Conservation (phyloP, 2,797 vertebrate genomes). For the Urocyon cinereoargenteus region DNA sequence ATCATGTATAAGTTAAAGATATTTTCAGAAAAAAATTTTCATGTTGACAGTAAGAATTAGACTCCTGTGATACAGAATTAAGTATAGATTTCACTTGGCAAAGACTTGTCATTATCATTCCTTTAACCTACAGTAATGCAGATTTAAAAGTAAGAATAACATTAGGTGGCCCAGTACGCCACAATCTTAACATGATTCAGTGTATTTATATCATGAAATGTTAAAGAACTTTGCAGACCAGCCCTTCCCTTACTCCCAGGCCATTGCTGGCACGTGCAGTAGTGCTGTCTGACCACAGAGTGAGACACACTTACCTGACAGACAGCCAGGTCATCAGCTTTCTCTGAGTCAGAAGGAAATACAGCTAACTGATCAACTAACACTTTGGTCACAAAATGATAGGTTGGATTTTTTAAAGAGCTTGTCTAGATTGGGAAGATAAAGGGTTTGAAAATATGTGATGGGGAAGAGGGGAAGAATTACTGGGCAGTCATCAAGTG, state of each 20-base stretch:
- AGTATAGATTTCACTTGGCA: constrained; percentile 36
- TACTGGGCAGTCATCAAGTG: neutral
- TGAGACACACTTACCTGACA: neutral
- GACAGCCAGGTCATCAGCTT: neutral
- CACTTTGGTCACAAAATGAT: constrained; percentile 13
- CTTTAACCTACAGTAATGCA: neutral
- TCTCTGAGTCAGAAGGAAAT: neutral
- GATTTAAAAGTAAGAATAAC: neutral
- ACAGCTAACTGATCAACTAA: neutral
- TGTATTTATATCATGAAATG: neutral
- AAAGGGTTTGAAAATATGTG: neutral
- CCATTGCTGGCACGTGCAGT: neutral
- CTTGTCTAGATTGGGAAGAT: constrained; percentile 31
- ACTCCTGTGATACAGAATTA: constrained; percentile 17
- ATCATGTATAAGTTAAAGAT: constrained; percentile 29
- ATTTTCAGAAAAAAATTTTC: constrained; percentile 48
- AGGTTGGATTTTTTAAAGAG: constrained; percentile 35
- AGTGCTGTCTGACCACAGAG: neutral
- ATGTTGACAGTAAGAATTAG: constrained; percentile 55
- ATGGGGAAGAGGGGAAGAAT: neutral
- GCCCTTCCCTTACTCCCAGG: neutral
- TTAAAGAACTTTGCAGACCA: neutral
- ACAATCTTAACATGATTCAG: neutral
- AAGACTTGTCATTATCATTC: constrained; percentile 15
- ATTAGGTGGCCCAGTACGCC: neutral